These are phyloP conservation scores for Phyllotreta cruciferae DNA, from an alignment of 2,888 invertebrate genomes.

Conservation along the genomic window DNA sequence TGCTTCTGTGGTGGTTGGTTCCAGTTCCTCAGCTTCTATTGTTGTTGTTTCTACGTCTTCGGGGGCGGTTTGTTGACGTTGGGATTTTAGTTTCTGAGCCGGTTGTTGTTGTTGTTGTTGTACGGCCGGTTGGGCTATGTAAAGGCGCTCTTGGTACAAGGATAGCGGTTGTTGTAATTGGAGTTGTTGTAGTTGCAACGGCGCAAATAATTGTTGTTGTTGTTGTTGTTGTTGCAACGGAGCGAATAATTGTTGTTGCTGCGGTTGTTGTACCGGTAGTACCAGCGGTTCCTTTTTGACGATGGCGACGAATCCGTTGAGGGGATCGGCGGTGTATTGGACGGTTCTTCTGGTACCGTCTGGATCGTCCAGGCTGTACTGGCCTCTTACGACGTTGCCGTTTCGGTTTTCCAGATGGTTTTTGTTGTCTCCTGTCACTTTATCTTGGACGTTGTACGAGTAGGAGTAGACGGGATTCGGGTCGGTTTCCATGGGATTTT, in stretches of 20 bases:
- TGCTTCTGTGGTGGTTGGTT: slow-evolving; percentile 26
- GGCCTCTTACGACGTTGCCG: slow-evolving; percentile 71
- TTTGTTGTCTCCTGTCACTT: slow-evolving; percentile 68
- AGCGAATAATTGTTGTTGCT: neutral
- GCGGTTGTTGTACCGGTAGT: neutral
- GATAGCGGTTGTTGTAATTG: slow-evolving; percentile 3
- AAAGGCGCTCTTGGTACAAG: neutral
- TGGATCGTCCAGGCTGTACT: slow-evolving; percentile 69
- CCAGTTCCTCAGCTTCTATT: slow-evolving; percentile 17
- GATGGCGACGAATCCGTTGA: slow-evolving; percentile 72
- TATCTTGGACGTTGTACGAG: slow-evolving; percentile 73
- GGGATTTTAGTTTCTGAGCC: slow-evolving; percentile 4
- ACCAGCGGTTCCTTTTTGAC: slow-evolving; percentile 68
- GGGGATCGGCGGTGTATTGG: slow-evolving; percentile 71
- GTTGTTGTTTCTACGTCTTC: slow-evolving; percentile 1
- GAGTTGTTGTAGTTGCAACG: neutral
- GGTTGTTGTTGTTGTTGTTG: slow-evolving; percentile 11
- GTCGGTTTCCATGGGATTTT: slow-evolving; percentile 55
- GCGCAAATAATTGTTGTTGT: neutral
- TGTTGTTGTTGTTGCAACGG: slow-evolving; percentile 6
- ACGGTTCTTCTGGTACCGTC: slow-evolving; percentile 70
- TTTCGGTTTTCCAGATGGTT: slow-evolving; percentile 64
- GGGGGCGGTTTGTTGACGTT: slow-evolving; percentile 11
- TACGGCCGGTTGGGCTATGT: slow-evolving; percentile 5
- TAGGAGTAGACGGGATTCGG: slow-evolving; percentile 72